Evolutionary conservation across 1,140 invertebrate genomes (phyloP), one percentile per base, ranked within the genome.

Genomic region (Odontomachus brunneus): DNA sequence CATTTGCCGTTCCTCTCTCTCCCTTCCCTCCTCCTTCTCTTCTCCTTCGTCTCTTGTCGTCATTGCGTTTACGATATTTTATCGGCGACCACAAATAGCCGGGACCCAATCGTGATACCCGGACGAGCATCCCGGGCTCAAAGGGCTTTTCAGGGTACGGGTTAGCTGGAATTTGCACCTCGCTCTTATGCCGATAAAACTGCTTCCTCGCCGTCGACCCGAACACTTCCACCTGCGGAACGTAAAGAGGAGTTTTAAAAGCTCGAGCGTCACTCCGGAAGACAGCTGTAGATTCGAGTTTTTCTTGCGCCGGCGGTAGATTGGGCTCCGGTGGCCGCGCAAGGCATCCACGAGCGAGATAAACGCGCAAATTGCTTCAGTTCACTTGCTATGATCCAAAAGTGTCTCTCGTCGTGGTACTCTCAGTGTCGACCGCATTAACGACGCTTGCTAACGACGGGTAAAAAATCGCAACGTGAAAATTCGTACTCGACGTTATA

Each of bases 31-130:
- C n/a, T n/a, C n/a, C n/a, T n/a, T n/a, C n/a, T n/a, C n/a, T 69
- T 14, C 66, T 9, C 17, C 53, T 24, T 57, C 11, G 59, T 69
- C n/a, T 69, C n/a, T 59, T 9, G 57, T 55, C 29, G 26, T 26
- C 44, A 72, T 66, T 73, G 53, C 84, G 55, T 82, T 84, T 55
- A 53, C 60, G 84, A 87, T 87, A 87, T 76, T 87, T 87, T 87
- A 87, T 83, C 59, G 59, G 26, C 49, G 24, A n/a, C 59, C 66
- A 76, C 80, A 83, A 86, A 85, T 78, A 87, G 66, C 24, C 44
- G 3, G 29, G 29, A 57, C 15, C 69, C 69, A 78, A 62, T 71
- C 53, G 80, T 71, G 65, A 73, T 78, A 85, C 19, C 29, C 66
- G 62, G 22, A 48, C 73, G 55, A 80, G 74, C 19, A 53, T 80